Evolutionary conservation across 2,888 invertebrate species (phyloP), one percentile per base, ranked within the genome.

Genomic region (Aphidoletes aphidimyza): DNA sequence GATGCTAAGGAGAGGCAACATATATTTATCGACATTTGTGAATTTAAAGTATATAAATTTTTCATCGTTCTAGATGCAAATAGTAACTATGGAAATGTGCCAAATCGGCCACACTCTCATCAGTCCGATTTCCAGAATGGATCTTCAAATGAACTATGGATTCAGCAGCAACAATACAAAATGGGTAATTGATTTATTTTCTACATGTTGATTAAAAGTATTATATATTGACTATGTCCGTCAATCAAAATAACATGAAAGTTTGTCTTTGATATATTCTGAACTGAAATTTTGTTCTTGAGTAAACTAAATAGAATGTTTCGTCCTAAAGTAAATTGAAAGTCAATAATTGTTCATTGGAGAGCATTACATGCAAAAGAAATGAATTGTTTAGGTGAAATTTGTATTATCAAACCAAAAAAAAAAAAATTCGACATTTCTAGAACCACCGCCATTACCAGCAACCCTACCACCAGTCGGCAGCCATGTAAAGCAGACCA

Each of bases 401-500:
- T 39, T 83, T 83, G 17, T 42, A 42, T 26, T 83, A 47, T 83
- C 54, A 26, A 11, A 8, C 8, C 11, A 54, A 5, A 22, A 3
- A 54, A 78, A 78, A 34, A 34, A 34, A 34, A 54, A 14, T 42
- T 42, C 42, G 6, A 37, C 36, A n/a, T 37, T 81, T 37, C n/a
- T 37, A 87, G 89, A 90, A 87, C 90, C 90, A 87, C 90, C 90
- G 87, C 90, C 90, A 87, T 88, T 90, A 87, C 90, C 90, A 86
- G 88, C 89, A 85, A 89, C 90, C 87, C 89, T 89, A 89, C 90
- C 90, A 86, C 90, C 90, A 30, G 86, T 88, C 86, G 88, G 88
- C 86, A 87, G 22, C 11, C 87, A 86, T 85, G 85, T 86, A 86
- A 85, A 85, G 84, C 85, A 85, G 85, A 85, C 86, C 86, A 84